Evolutionary conservation across 1,140 invertebrate genomes (phyloP).

Genomic region (Conus betulinus): DNA sequence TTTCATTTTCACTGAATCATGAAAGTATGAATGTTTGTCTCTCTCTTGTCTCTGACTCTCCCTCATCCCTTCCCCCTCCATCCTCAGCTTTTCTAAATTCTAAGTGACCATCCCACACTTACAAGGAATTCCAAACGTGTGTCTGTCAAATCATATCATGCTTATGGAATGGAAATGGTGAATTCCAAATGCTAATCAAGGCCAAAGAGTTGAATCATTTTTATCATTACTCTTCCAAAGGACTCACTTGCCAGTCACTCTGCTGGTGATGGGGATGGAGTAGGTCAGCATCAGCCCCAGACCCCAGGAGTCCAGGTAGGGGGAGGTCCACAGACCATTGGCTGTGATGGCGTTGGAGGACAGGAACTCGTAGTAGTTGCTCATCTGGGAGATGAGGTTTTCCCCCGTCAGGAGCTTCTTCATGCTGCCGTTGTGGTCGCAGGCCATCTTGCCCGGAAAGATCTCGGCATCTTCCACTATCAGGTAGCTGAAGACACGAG

Average conservation of each 20-base stretch:
- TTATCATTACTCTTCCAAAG: no score
- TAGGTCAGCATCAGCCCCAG: constrained; percentile 76
- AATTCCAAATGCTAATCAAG: no score
- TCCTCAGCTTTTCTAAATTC: no score
- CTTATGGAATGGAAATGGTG: no score
- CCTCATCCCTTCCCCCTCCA: no score
- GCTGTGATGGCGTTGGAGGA: constrained; percentile 72
- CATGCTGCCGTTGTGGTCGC: constrained; percentile 73
- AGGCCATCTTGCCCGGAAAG: constrained; percentile 75
- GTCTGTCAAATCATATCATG: no score
- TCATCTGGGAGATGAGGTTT: constrained; percentile 77
- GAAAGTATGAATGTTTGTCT: no score
- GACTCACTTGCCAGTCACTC: constrained; percentile 70
- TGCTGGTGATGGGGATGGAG: constrained; percentile 75
- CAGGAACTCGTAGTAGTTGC: constrained; percentile 76
- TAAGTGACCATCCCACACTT: no score
- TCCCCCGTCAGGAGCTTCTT: constrained; percentile 73
- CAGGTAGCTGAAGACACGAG: constrained; percentile 76
- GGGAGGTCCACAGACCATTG: constrained; percentile 75
- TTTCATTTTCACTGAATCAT: no score
- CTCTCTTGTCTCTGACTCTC: no score
- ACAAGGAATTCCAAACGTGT: no score
- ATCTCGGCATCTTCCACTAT: constrained; percentile 76
- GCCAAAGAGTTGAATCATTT: no score
- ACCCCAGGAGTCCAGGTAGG: constrained; percentile 76